Conservation (phyloP, 2,888 invertebrate species). For the Troides aeacus region DNA sequence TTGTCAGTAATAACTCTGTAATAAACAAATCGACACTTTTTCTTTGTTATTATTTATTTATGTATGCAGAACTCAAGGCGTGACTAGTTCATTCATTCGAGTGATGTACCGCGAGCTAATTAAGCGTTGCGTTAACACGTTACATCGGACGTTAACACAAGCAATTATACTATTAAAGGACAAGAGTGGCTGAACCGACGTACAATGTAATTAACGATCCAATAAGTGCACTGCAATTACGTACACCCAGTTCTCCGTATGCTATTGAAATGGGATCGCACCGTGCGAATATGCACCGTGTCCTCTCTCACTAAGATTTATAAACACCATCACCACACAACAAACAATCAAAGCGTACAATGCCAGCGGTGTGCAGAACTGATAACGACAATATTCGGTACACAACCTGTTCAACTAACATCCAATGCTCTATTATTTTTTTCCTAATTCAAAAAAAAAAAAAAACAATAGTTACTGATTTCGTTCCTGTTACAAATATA, state of each 20-base stretch:
- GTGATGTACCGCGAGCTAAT: slow-evolving; percentile 34
- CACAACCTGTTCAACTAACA: background rate
- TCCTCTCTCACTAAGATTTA: slow-evolving; percentile 11
- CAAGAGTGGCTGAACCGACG: slow-evolving; percentile 21
- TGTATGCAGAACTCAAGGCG: background rate
- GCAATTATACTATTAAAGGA: slow-evolving; percentile 35
- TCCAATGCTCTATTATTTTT: background rate
- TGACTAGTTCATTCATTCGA: slow-evolving; percentile 31
- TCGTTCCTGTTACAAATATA: background rate
- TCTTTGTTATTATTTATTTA: background rate
- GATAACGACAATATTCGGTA: background rate
- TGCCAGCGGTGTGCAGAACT: background rate
- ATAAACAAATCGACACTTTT: background rate
- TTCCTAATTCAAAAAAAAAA: too few species aligned
- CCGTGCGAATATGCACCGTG: slow-evolving; percentile 2
- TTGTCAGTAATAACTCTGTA: background rate
- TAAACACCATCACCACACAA: background rate
- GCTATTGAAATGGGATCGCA: slow-evolving; percentile 14
- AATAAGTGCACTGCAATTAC: slow-evolving; percentile 33
- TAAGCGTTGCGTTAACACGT: slow-evolving; percentile 33
- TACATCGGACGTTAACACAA: slow-evolving; percentile 31
- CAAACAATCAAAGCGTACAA: background rate
- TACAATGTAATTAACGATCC: slow-evolving; percentile 36
- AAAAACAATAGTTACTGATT: background rate
- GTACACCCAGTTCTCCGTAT: slow-evolving; percentile 19